Evolutionary conservation across 1,140 invertebrate genomes (phyloP).

Genomic region (Dufourea novaeangliae): DNA sequence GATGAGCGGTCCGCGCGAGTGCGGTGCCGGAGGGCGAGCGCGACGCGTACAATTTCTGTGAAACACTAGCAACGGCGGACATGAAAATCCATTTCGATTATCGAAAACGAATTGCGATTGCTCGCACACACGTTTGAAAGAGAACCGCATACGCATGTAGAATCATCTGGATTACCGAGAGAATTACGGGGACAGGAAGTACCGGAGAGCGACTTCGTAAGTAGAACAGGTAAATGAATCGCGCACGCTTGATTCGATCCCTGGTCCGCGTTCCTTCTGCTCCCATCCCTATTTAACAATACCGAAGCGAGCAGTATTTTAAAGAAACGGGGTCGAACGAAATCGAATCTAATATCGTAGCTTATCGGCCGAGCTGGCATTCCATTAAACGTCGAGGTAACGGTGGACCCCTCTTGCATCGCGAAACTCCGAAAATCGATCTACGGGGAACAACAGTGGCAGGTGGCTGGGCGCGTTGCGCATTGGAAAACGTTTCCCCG

Average conservation of each 20-base stretch:
- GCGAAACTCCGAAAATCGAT: not conserved
- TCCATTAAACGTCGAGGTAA: not conserved
- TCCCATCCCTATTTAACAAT: too few species aligned
- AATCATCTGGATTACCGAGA: not conserved
- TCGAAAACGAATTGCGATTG: conserved; percentile 6
- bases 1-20: too few species aligned
- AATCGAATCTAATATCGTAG: not conserved
- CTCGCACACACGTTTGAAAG: not conserved
- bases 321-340: too few species aligned
- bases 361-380: not conserved
- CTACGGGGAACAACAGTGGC: not conserved
- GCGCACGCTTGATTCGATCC: not conserved
- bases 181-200: too few species aligned
- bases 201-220: not conserved
- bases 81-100: conserved; percentile 25
- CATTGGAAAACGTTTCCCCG: not conserved
- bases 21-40: not conserved
- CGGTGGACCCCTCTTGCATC: not conserved
- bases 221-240: conserved; percentile 23
- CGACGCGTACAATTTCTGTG: not conserved
- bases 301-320: too few species aligned
- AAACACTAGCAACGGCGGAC: not conserved
- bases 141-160: not conserved
- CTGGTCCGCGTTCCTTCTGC: too few species aligned
- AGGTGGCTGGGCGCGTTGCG: not conserved